Base-by-base conservation (phyloP, 2,797 vertebrate species). In the Tinamus major region DNA sequence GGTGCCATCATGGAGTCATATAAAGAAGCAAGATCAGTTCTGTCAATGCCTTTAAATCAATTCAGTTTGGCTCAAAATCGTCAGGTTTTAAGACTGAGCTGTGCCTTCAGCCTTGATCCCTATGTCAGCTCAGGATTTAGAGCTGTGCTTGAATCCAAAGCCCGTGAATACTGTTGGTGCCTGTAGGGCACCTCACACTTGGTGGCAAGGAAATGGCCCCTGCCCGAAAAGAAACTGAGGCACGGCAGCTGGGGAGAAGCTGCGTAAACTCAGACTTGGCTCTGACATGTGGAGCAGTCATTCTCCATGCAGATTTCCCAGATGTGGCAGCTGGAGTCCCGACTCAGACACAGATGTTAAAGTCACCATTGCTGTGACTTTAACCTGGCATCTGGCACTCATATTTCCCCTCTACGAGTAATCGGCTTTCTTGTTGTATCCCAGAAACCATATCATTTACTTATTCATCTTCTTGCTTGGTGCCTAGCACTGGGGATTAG, bases 231-330 rank as follows among this genome's bases (percentile, higher is more conserved):
- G 16, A 62, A 2, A 20, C 3, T 0, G 1, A 78, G 67, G 15
- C 23, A 49, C 15, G 35, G 48, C 56, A 78, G 19, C 10, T 83
- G 46, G 8, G 3, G 5, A 9, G 3, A 6, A 35, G 17, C 26
- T 48, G n/a, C 18, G 11, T 35, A 20, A 4, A 4, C 1, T 20
- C 19, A 16, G 12, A 11, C 7, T 69, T 0, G 0, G 16, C 19
- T 39, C 16, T 8, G 8, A 59, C 68, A 4, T 0, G 3, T 8
- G 15, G 16, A 53, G 24, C 19, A 6, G 10, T 3, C 71, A 20
- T 18, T 4, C 3, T 13, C 29, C 9, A 26, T 72, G 68, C 71
- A 61, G 26, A 64, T 10, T 15, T 12, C 21, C 17, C 24, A 70
- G 21, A 26, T 63, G 83, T n/a, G n/a, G 70, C 4, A 55, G 7